Evolutionary conservation across 2,113 vertebrate species (phyloP), one percentile per base, ranked within the genome.

Genomic region (Pelecanus crispus): DNA sequence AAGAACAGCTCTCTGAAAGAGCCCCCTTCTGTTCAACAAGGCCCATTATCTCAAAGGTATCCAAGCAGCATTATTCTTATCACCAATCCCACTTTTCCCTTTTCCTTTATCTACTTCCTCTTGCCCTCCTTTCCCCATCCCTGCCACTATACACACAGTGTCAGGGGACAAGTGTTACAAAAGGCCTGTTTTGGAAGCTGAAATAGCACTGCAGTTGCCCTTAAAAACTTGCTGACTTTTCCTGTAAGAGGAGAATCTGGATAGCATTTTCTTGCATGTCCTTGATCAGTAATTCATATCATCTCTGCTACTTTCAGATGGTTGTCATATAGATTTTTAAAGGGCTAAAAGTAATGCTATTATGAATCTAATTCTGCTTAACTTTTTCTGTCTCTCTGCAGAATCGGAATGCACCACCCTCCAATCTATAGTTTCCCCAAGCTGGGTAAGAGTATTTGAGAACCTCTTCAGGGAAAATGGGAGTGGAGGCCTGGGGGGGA

Each of bases 31-130:
- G 22, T 29, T 84, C 85, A 52, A 14, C 40, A 28, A 59, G 74
- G 49, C 29, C 31, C 1, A 3, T 80, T 87, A 87, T 52, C 91
- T 90, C 88, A 32, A 52, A 58, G 78, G 47, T 28, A 86, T 40
- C 94, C 68, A 34, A 84, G 94, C 70, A 83, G 75, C 68, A 88
- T n/a, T 61, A 9, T 18, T 44, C 90, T 93, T 94, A 94, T 89
- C 94, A 89, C 70, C 70, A 79, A 65, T 55, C 70, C 87, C 90
- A 91, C 77, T 92, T 95, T 95, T 96, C 95, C 91, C 62, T 97
- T 95, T 66, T 42, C 91, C 86, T 89, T 95, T 78, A 95, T 59
- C 92, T 83, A 25, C 88, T 94, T 96, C 86, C 92, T 88, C 83
- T 62, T 11, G 73, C 80, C 31, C 9, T 17, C 61, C 87, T 79